phyloP scores from a whole-genome alignment of 2,113 vertebrate species.

The Alethe diademata region DNA sequence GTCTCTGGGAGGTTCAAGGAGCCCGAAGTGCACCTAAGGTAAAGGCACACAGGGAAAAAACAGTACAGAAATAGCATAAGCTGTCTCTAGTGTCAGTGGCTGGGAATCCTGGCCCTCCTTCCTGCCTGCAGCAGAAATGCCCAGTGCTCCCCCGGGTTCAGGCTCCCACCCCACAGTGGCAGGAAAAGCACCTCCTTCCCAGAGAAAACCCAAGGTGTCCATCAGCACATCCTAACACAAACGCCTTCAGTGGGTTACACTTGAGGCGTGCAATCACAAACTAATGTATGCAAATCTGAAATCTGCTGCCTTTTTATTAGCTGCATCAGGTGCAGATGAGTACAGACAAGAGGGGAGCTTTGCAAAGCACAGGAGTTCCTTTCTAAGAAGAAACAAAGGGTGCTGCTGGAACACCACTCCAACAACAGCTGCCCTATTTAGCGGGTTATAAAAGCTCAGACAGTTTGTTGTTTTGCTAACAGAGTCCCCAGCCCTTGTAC shows the following conservation, averaged over 20 bases:
- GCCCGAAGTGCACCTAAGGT: not conserved
- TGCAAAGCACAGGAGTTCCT: conserved; percentile 1
- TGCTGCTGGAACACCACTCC: conserved; percentile 23
- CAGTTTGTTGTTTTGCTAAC: not conserved
- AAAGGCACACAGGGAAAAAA: not conserved
- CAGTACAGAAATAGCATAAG: not conserved
- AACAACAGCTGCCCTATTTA: conserved; percentile 49
- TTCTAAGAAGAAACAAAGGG: conserved; percentile 12
- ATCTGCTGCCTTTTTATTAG: conserved; percentile 24
- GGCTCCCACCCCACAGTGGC: not conserved
- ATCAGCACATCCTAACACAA: not conserved
- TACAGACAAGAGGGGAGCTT: not conserved
- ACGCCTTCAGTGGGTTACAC: not conserved
- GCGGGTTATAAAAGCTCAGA: not conserved
- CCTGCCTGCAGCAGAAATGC: not conserved
- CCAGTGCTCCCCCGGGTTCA: not conserved
- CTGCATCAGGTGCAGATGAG: conserved; percentile 32
- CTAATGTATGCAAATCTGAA: conserved; percentile 8
- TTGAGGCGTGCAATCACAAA: not conserved
- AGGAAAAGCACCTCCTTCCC: not conserved
- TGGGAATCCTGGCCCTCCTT: not conserved
- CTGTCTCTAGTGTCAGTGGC: not conserved
- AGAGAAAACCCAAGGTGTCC: not conserved
- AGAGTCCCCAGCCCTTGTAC: not conserved
- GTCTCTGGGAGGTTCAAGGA: not conserved